Conservation (phyloP, 2,113 vertebrate genomes). For the Sapajus apella region DNA sequence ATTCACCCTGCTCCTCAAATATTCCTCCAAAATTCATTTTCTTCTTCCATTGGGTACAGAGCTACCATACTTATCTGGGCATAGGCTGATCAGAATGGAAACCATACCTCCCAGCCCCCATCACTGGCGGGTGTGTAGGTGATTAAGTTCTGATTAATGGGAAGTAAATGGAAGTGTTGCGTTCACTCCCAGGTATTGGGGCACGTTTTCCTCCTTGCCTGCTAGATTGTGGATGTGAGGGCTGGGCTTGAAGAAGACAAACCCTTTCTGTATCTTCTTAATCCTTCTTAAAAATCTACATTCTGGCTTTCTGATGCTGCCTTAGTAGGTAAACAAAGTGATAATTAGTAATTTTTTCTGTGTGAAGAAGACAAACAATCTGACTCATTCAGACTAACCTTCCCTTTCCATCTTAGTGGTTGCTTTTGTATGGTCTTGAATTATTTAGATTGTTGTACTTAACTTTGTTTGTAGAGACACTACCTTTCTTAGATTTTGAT, state of each 20-base stretch:
- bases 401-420: not conserved
- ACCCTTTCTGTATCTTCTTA: not conserved
- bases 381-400: not conserved
- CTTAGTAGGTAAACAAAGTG: conserved; percentile 32
- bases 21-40: not conserved
- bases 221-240: not conserved
- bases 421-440: not conserved
- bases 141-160: not conserved
- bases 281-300: not conserved
- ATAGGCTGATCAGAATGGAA: not conserved
- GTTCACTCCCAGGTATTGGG: not conserved
- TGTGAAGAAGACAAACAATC: conserved; percentile 43
- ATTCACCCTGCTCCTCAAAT: rapidly evolving
- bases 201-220: not conserved
- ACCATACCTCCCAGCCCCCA: not conserved
- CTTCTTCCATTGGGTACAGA: not conserved
- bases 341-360: conserved; percentile 44
- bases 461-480: conserved; percentile 17
- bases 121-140: not conserved
- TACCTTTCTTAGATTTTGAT: not conserved
- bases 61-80: not conserved
- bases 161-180: not conserved
- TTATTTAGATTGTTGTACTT: not conserved
- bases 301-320: not conserved
- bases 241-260: not conserved